These are phyloP conservation scores for Chelonoidis abingdonii DNA, from an alignment of 2,113 vertebrate genomes.

Conservation along the genomic window DNA sequence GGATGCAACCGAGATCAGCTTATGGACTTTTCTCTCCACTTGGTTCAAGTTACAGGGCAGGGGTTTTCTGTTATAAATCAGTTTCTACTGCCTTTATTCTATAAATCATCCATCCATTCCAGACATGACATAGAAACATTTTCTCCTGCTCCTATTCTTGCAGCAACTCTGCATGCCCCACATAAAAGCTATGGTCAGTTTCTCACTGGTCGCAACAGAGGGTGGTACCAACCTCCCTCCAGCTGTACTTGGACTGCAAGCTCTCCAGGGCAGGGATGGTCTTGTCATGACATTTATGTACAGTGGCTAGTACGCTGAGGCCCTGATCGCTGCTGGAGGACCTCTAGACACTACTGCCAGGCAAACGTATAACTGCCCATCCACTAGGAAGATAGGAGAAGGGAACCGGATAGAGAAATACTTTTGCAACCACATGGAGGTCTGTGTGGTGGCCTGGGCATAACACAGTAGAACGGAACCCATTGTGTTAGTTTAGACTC, in stretches of 20 bases:
- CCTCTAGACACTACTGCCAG: background rate
- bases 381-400: background rate
- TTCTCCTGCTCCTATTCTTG: slow-evolving; percentile 21
- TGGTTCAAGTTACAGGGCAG: background rate
- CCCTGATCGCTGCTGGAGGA: background rate
- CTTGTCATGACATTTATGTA: background rate
- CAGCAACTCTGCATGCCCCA: slow-evolving; percentile 41
- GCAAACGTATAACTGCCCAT: background rate
- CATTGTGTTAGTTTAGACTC: background rate
- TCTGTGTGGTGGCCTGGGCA: background rate
- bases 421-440: background rate
- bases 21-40: background rate
- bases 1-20: background rate
- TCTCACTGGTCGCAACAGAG: background rate
- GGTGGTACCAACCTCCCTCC: background rate
- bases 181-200: background rate
- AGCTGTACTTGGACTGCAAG: background rate
- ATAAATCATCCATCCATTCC: background rate
- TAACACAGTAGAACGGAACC: background rate
- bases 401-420: background rate
- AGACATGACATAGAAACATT: background rate
- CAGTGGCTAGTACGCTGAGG: background rate
- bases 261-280: background rate
- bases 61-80: background rate
- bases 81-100: background rate